phyloP scores from a whole-genome alignment of 2,888 invertebrate species.

The Hypercompe scribonia region DNA sequence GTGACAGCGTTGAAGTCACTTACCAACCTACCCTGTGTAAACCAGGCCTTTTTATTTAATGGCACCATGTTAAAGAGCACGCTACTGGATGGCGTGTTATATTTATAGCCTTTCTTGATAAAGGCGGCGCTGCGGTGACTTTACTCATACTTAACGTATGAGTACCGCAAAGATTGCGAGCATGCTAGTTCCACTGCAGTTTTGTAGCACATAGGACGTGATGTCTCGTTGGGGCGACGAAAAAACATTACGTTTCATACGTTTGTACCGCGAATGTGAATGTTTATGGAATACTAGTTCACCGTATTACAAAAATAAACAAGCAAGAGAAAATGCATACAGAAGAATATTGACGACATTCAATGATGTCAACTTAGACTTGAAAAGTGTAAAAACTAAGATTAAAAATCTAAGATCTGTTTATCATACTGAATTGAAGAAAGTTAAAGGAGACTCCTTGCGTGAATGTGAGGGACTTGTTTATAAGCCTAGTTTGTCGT shows the following conservation, averaged over 20 bases:
- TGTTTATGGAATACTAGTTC: conserved; percentile 16
- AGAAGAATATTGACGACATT: conserved; percentile 6
- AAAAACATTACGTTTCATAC: conserved; percentile 13
- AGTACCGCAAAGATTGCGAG: background rate
- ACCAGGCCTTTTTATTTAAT: too few relatives aligned
- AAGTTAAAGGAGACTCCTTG: background rate
- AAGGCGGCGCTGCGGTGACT: background rate
- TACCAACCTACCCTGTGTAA: too few relatives aligned
- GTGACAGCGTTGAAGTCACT: too few relatives aligned
- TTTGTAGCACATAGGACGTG: conserved; percentile 14
- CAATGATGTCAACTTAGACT: conserved; percentile 13
- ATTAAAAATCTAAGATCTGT: conserved; percentile 24
- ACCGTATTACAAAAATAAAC: conserved; percentile 9
- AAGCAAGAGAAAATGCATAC: conserved; percentile 8
- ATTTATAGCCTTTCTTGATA: background rate
- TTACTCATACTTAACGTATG: background rate
- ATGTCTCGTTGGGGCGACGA: conserved; percentile 23
- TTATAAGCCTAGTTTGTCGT: conserved; percentile 13
- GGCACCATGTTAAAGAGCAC: background rate
- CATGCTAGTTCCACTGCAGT: conserved; percentile 13
- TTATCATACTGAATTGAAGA: conserved; percentile 24
- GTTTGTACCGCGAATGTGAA: conserved; percentile 3
- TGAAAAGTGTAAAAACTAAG: conserved; percentile 20
- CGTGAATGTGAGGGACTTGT: background rate
- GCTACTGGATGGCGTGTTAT: background rate